These are phyloP conservation scores for Syngnathus acus DNA, from an alignment of 2,797 vertebrate species.

Conservation along the genomic window DNA sequence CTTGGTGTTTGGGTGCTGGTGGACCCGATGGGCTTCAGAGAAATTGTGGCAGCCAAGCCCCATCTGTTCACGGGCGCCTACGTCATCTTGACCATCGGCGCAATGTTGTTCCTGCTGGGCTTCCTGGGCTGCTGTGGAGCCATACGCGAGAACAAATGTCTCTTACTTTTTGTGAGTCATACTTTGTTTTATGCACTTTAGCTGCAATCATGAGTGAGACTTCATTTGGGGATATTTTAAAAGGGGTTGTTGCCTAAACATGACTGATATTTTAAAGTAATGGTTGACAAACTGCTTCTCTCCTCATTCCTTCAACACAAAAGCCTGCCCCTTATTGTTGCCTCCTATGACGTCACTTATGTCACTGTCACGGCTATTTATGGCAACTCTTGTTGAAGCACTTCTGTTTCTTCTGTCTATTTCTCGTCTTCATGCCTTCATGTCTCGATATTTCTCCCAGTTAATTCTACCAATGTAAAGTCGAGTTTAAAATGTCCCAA, in stretches of 20 bases:
- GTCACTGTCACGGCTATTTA: background rate
- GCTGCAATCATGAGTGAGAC: background rate
- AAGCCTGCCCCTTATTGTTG: background rate
- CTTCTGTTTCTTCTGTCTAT: too few relatives aligned
- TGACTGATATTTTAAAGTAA: background rate
- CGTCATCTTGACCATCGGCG: slow-evolving; percentile 89
- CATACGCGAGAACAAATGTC: slow-evolving; percentile 93
- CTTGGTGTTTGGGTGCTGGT: slow-evolving; percentile 92
- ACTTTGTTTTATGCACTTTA: background rate
- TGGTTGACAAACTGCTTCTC: background rate
- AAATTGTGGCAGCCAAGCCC: slow-evolving; percentile 89
- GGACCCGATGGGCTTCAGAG: slow-evolving; percentile 90
- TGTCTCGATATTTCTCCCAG: background rate
- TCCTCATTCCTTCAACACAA: background rate
- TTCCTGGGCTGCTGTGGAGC: slow-evolving; percentile 95
- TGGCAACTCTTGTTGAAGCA: background rate
- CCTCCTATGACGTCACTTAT: background rate
- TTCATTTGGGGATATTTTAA: background rate
- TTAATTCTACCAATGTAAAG: background rate
- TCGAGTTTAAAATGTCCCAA: background rate
- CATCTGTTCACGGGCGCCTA: slow-evolving; percentile 88
- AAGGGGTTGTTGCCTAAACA: background rate
- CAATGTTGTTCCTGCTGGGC: slow-evolving; percentile 89
- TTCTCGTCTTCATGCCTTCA: background rate
- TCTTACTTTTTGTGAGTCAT: slow-evolving; percentile 88